These are phyloP conservation scores for Gopherus evgoodei DNA, from an alignment of 2,113 vertebrate species.

Conservation along the genomic window DNA sequence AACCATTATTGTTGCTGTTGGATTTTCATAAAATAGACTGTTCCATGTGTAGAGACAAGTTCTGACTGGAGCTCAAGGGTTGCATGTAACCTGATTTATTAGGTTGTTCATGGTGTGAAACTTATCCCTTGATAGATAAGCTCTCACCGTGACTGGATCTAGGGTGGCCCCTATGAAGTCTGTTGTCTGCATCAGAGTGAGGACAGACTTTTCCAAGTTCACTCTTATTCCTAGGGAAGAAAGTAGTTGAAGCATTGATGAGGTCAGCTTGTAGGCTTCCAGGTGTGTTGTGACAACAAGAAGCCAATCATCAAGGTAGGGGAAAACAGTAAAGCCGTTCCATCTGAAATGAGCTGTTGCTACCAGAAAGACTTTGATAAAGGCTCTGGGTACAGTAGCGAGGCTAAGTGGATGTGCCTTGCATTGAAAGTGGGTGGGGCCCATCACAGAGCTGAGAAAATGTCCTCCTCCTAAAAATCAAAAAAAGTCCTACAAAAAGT, in stretches of 20 bases:
- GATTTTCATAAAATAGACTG: background rate
- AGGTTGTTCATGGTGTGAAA: background rate
- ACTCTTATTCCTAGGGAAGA: background rate
- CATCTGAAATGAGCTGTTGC: background rate
- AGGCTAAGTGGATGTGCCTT: background rate
- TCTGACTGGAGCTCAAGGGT: background rate
- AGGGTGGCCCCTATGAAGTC: background rate
- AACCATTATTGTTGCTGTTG: background rate
- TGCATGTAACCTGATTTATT: background rate
- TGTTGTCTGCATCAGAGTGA: background rate
- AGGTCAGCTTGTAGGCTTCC: background rate
- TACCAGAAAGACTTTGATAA: background rate
- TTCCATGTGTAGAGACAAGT: background rate
- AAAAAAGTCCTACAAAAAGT: no score
- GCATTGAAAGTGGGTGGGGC: background rate
- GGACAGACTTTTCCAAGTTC: background rate
- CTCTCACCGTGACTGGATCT: background rate
- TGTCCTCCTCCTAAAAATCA: no score
- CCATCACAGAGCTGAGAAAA: background rate
- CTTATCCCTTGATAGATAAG: background rate
- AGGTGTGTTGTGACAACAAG: background rate
- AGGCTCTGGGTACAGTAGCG: no score
- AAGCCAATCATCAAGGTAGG: background rate
- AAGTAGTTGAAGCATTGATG: background rate
- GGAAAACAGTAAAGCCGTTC: background rate